Percentiles rank a stretch among this genome's conserved stretches.
Evolutionary conservation across 1,140 invertebrate species (phyloP).

Genomic region (Aphidius ervi): DNA sequence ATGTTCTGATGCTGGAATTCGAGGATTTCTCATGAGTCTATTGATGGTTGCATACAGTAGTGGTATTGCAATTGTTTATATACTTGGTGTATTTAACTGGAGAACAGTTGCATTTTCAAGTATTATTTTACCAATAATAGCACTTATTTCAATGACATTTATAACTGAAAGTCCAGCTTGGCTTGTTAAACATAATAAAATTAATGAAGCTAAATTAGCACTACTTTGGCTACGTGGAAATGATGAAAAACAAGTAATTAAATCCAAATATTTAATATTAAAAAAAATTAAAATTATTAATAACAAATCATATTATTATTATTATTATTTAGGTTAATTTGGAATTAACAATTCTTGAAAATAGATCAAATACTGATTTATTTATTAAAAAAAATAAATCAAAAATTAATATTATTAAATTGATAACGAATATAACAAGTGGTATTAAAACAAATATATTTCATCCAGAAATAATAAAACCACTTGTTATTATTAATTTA

Average conservation of each 20-base stretch:
- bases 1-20: conserved; percentile 63
- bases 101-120: conserved; percentile 60
- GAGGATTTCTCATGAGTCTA: conserved; percentile 63
- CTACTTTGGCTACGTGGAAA: conserved; percentile 65
- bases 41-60: conserved; percentile 66
- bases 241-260: conserved; percentile 45
- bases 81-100: conserved; percentile 63
- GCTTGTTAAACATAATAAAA: conserved; percentile 60
- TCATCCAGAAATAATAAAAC: conserved; percentile 62
- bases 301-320: not conserved
- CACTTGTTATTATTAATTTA: conserved; percentile 64
- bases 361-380: conserved; percentile 24
- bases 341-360: conserved; percentile 34
- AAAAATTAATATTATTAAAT: conserved; percentile 22
- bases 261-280: too few species aligned
- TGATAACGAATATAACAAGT: conserved; percentile 26
- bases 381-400: conserved; percentile 21
- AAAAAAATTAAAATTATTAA: too few species aligned
- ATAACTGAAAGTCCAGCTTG: conserved; percentile 72
- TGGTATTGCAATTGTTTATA: conserved; percentile 69
- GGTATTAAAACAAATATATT: conserved; percentile 42
- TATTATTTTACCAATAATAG: conserved; percentile 57
- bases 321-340: conserved; percentile 27
- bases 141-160: conserved; percentile 57
- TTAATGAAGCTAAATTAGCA: conserved; percentile 61